phyloP scores from a whole-genome alignment of 1,140 invertebrate species.

The Lordiphosa mommai region DNA sequence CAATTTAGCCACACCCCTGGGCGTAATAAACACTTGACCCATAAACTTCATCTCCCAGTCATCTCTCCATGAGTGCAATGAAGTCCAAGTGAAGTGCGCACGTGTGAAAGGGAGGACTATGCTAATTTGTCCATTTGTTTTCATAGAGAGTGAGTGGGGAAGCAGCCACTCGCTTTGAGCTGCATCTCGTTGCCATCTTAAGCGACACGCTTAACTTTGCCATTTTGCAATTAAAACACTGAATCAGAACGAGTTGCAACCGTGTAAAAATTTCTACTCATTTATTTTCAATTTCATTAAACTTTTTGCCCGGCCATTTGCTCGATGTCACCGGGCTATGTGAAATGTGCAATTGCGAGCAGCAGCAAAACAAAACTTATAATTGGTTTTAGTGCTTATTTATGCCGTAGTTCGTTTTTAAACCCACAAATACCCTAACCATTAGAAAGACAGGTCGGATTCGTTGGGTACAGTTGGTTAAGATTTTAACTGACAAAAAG shows the following conservation, averaged over 20 bases:
- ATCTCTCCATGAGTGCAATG: conserved; percentile 54
- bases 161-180: conserved; percentile 52
- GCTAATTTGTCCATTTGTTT: conserved; percentile 72
- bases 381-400: conserved; percentile 74
- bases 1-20: conserved; percentile 69
- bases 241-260: conserved; percentile 21
- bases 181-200: conserved; percentile 6
- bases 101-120: conserved; percentile 49
- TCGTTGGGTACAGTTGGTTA: too few species aligned
- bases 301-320: conserved; percentile 60
- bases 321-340: conserved; percentile 56
- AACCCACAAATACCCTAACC: conserved; percentile 40
- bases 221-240: conserved; percentile 63
- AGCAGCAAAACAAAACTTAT: conserved; percentile 71
- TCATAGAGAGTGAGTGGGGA: background rate
- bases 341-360: conserved; percentile 55
- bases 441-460: background rate
- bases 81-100: conserved; percentile 73
- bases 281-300: conserved; percentile 77
- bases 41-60: conserved; percentile 60
- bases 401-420: conserved; percentile 68
- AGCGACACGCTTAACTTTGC: conserved; percentile 49
- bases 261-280: conserved; percentile 70
- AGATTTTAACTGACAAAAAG: too few species aligned
- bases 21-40: conserved; percentile 76